These are phyloP conservation scores for Chrosomus eos DNA, from an alignment of 2,797 vertebrate genomes.

Conservation along the genomic window DNA sequence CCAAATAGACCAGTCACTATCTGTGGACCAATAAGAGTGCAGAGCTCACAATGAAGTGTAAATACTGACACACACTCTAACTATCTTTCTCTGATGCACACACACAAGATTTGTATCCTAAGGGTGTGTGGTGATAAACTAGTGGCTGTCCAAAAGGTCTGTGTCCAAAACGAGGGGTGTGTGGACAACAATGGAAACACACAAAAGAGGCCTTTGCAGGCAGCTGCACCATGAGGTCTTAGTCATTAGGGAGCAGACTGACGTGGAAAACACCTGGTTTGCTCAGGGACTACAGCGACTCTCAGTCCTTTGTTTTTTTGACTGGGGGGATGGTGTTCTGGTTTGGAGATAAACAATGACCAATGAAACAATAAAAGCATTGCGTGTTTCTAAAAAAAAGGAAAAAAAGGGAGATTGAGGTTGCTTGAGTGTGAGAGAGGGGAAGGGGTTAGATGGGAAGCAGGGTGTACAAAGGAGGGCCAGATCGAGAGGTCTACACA, in stretches of 20 bases:
- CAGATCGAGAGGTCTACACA: slow-evolving; percentile 53
- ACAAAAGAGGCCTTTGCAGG: slow-evolving; percentile 77
- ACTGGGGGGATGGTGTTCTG: slow-evolving; percentile 33
- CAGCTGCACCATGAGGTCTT: slow-evolving; percentile 77
- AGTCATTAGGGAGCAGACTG: slow-evolving; percentile 65
- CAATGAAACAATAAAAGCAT: slow-evolving; percentile 69
- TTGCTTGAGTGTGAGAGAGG: slow-evolving; percentile 36
- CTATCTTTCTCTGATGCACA: slow-evolving; percentile 26
- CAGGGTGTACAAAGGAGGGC: slow-evolving; percentile 51
- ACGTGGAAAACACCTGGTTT: slow-evolving; percentile 77
- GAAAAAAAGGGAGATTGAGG: slow-evolving; percentile 44
- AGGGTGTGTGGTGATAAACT: slow-evolving; percentile 60
- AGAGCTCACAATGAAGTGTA: slow-evolving; percentile 65
- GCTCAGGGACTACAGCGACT: slow-evolving; percentile 67
- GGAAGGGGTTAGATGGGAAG: slow-evolving; percentile 21
- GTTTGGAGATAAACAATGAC: slow-evolving; percentile 63
- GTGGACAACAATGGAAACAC: slow-evolving; percentile 72
- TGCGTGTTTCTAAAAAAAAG: slow-evolving; percentile 64
- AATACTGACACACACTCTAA: slow-evolving; percentile 23
- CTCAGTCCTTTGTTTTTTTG: slow-evolving; percentile 72
- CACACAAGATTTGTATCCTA: slow-evolving; percentile 46
- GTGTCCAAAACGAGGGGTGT: slow-evolving; percentile 74
- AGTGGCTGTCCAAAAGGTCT: slow-evolving; percentile 68
- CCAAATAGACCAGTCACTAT: slow-evolving; percentile 64
- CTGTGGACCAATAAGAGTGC: slow-evolving; percentile 68